phyloP scores from a whole-genome alignment of 2,888 invertebrate genomes.

The Dichetophora obliterata region DNA sequence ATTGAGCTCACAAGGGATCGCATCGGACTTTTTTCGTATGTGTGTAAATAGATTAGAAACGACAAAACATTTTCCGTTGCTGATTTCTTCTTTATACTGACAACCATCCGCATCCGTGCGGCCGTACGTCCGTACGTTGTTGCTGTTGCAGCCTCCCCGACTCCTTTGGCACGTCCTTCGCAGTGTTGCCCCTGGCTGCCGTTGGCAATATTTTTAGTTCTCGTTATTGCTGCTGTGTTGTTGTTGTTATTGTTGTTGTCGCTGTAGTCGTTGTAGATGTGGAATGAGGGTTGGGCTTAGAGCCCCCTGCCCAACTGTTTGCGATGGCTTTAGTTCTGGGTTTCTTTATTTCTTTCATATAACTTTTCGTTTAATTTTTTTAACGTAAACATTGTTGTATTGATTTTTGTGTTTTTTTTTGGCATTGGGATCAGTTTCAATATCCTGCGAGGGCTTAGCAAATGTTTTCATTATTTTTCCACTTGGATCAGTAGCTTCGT shows the following conservation, averaged over 20 bases:
- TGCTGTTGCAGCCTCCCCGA: background rate
- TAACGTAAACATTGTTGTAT: slow-evolving; percentile 2
- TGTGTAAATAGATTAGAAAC: slow-evolving; percentile 67
- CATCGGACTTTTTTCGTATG: slow-evolving; percentile 31
- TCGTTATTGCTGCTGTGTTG: slow-evolving; percentile 9
- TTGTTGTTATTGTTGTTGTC: background rate
- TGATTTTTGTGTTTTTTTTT: slow-evolving; percentile 21
- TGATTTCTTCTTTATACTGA: slow-evolving; percentile 33
- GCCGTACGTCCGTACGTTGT: background rate
- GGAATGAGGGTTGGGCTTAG: slow-evolving; percentile 33
- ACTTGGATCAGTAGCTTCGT: slow-evolving; percentile 59
- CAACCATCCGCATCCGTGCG: background rate
- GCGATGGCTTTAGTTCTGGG: background rate
- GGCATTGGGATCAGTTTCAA: slow-evolving; percentile 61
- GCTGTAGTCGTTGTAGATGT: background rate
- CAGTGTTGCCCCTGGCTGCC: slow-evolving; percentile 4
- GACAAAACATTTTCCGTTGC: slow-evolving; percentile 63
- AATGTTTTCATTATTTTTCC: slow-evolving; percentile 69
- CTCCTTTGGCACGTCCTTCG: background rate
- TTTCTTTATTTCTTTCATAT: slow-evolving; percentile 17
- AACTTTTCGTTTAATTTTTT: background rate
- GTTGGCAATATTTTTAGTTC: slow-evolving; percentile 15
- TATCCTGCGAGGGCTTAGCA: slow-evolving; percentile 53
- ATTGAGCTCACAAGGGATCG: slow-evolving; percentile 40
- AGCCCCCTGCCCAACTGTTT: slow-evolving; percentile 32